Percentiles rank a stretch among this genome's conserved stretches.
Evolutionary conservation across 2,797 vertebrate species (phyloP).

Genomic region (Megaceryle alcyon): DNA sequence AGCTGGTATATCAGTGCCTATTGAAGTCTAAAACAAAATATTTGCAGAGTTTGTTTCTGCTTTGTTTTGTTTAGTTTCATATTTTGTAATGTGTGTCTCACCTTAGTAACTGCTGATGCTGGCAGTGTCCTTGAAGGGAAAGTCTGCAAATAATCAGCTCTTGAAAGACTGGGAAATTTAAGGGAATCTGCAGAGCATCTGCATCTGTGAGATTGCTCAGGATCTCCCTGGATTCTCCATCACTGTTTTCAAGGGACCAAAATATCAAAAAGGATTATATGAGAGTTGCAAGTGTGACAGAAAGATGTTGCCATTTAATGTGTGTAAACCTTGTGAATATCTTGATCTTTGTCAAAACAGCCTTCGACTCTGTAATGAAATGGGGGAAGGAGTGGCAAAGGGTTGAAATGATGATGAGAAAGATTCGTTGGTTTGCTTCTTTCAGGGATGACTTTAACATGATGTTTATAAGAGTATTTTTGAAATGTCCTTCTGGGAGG

Average conservation of each 20-base stretch:
- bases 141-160: not conserved
- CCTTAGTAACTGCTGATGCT: not conserved
- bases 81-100: not conserved
- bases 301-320: not conserved
- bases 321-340: not conserved
- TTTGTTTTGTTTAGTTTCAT: not conserved
- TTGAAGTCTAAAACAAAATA: not conserved
- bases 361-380: not conserved
- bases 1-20: not conserved
- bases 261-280: not conserved
- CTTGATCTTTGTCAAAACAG: not conserved
- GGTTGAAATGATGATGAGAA: not conserved
- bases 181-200: not conserved
- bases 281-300: not conserved
- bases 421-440: not conserved
- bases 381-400: not conserved
- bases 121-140: conserved; percentile 31
- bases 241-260: conserved; percentile 13
- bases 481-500: conserved; percentile 46
- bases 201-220: not conserved
- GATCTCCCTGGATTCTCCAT: not conserved
- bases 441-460: conserved; percentile 14
- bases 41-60: not conserved
- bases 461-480: not conserved
- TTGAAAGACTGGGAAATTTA: not conserved